phyloP scores from a whole-genome alignment of 2,113 vertebrate genomes.

The Probosciger aterrimus region DNA sequence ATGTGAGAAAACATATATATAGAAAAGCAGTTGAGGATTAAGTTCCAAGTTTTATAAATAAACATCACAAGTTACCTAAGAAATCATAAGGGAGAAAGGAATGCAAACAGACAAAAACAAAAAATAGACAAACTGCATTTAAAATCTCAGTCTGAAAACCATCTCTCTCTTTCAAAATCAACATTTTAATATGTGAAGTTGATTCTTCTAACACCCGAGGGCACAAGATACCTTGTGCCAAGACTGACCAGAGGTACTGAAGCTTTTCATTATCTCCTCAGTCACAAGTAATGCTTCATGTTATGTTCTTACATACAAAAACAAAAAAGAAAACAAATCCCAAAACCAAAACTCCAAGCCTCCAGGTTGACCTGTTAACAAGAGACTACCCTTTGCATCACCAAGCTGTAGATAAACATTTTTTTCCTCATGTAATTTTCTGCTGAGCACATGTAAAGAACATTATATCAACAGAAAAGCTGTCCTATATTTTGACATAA shows the following conservation, averaged over 20 bases:
- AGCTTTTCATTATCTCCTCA: not conserved
- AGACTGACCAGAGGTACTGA: not conserved
- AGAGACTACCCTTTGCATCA: not conserved
- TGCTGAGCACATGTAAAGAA: not conserved
- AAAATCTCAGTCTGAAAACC: not conserved
- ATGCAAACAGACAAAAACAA: not conserved
- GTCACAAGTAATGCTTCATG: not conserved
- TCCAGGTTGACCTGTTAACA: not conserved
- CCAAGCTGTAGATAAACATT: not conserved
- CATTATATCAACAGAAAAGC: not conserved
- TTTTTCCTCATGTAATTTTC: not conserved
- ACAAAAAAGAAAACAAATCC: not conserved
- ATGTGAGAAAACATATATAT: not conserved
- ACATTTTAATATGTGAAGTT: not conserved
- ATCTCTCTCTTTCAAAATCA: not conserved
- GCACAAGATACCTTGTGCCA: not conserved
- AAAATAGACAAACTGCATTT: not conserved
- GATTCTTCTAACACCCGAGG: not conserved
- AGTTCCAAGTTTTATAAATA: not conserved
- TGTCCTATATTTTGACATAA: not conserved
- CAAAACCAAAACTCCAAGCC: not conserved
- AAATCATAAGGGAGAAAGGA: not conserved
- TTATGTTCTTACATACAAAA: not conserved
- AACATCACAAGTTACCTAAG: not conserved
- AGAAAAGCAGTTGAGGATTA: not conserved